Percentiles rank a stretch among this genome's conserved stretches.
Conservation (phyloP, 2,888 invertebrate species). For the Cheilosia urbana region DNA sequence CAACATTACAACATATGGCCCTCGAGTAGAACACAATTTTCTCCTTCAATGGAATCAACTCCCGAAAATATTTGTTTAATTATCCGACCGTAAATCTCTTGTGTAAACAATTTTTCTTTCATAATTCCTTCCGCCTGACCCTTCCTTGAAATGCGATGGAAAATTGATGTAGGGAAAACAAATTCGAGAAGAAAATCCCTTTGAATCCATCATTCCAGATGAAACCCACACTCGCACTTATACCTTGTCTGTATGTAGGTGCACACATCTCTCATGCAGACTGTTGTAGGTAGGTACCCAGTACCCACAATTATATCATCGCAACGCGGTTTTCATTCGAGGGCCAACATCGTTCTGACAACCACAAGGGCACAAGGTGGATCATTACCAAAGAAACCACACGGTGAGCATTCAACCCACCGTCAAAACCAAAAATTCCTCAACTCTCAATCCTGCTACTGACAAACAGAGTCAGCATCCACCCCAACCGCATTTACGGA, state of each 20-base stretch:
- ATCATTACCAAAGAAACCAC: conserved; percentile 69
- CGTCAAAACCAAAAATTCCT: conserved; percentile 67
- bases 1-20: neutral
- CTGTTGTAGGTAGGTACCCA: neutral
- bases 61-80: conserved; percentile 48
- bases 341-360: conserved; percentile 43
- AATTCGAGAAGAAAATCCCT: conserved; percentile 3
- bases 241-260: neutral
- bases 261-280: neutral
- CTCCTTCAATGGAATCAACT: conserved; percentile 12
- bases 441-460: conserved; percentile 60
- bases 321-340: conserved; percentile 56
- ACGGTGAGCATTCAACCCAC: conserved; percentile 70
- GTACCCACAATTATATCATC: conserved; percentile 54
- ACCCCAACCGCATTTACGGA: conserved; percentile 14
- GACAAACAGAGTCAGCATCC: conserved; percentile 6
- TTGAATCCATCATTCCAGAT: conserved; percentile 20
- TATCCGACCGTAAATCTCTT: conserved; percentile 32
- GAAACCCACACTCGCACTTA: conserved; percentile 6
- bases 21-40: neutral
- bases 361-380: conserved; percentile 67
- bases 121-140: conserved; percentile 11
- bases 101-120: conserved; percentile 35
- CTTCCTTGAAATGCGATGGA: neutral
- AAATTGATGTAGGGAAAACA: neutral